Conservation (phyloP, 2,797 vertebrate species). For the Myotis pilosus region DNA sequence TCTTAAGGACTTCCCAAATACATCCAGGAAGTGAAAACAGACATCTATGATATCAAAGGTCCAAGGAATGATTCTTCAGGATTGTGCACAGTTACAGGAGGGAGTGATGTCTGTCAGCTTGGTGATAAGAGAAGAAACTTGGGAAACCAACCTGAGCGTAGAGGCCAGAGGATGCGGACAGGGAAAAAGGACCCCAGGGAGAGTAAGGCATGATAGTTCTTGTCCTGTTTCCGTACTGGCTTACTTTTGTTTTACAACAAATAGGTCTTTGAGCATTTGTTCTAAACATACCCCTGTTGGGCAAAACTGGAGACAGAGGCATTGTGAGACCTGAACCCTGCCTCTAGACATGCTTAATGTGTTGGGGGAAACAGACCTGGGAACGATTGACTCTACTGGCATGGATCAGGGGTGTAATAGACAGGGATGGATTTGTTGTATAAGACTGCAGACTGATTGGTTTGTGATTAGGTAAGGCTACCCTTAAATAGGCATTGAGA, state of each 20-base stretch:
- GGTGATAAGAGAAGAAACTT: constrained; percentile 27
- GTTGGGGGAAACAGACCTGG: neutral
- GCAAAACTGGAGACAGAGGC: neutral
- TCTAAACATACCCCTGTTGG: neutral
- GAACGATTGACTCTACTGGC: neutral
- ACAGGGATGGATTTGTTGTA: neutral
- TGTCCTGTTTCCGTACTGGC: constrained; percentile 23
- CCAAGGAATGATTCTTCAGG: neutral
- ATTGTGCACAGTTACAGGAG: neutral
- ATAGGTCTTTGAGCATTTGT: constrained; percentile 2
- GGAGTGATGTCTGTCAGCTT: neutral
- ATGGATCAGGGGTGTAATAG: neutral
- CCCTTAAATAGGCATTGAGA: neutral
- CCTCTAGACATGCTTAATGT: neutral
- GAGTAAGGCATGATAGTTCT: constrained; percentile 18
- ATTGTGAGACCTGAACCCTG: neutral
- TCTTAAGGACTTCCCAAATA: constrained; percentile 5
- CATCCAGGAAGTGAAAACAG: neutral
- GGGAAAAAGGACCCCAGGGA: neutral
- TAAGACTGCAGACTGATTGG: neutral
- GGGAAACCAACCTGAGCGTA: neutral
- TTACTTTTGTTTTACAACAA: neutral
- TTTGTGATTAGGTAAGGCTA: constrained; percentile 14
- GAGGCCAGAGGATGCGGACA: neutral
- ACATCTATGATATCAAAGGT: neutral